Conservation (phyloP, 2,797 vertebrate species). For the Myotis daubentonii region DNA sequence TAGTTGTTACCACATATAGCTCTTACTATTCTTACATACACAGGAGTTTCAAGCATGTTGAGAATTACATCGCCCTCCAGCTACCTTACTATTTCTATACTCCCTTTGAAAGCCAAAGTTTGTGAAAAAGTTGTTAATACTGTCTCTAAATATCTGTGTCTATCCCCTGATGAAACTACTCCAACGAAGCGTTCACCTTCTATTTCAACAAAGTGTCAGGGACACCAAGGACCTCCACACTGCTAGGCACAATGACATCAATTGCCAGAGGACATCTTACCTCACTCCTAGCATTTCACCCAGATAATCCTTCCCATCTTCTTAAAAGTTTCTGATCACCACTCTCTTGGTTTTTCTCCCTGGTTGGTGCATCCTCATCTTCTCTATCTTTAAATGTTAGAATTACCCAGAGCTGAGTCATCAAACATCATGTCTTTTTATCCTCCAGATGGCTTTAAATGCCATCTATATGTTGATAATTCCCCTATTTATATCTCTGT, state of each 20-base stretch:
- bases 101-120: background rate
- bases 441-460: constrained; percentile 52
- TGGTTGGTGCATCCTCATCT: background rate
- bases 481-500: constrained; percentile 10
- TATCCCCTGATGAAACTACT: background rate
- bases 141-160: background rate
- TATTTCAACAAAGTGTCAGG: background rate
- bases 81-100: background rate
- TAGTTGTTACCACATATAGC: background rate
- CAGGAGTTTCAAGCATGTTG: background rate
- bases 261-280: background rate
- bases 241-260: background rate
- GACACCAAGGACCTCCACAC: background rate
- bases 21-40: background rate
- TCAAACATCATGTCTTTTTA: background rate
- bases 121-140: background rate
- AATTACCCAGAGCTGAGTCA: constrained; percentile 12
- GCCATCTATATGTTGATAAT: constrained; percentile 38
- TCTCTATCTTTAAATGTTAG: constrained; percentile 29
- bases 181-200: background rate
- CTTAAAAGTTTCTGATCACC: background rate
- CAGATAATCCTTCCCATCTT: background rate
- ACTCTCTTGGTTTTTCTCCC: background rate
- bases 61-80: background rate
- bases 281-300: background rate